Evolutionary conservation across 2,888 invertebrate species (phyloP), one percentile per base, ranked within the genome.

Genomic region (Amiota mariae): DNA sequence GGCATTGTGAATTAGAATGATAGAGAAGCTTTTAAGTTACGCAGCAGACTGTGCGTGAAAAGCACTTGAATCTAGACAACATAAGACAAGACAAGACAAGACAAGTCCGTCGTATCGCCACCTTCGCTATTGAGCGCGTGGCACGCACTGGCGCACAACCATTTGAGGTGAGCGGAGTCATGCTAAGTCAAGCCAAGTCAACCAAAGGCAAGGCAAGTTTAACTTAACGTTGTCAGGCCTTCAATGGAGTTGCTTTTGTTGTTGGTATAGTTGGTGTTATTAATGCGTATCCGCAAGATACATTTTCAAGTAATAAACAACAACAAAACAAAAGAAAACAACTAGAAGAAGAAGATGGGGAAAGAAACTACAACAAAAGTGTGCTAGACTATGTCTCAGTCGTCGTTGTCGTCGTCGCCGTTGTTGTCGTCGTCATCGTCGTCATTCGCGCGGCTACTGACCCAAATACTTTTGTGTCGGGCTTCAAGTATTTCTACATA

Each of bases 381-480:
- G 20, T 68, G 67, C 67, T 67, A 67, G 72, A 64, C 54, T 54
- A 8, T 51, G 49, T 18, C 70, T 66, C 49, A 67, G 51, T 56
- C 49, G 20, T 48, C 18, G n/a, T 10, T 49, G 18, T 11, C 47
- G 48, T 48, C 66, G 36, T 48, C 48, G 48, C 10, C 64, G n/a
- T 36, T 18, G n/a, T n/a, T n/a, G n/a, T n/a, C n/a, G n/a, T 15
- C n/a, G 12, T 3, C 15, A 18, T 48, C 66, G 36, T 48, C 48
- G 48, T 15, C 64, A 46, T 36, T 18, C 18, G 18, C 54, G 54
- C 56, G 78, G 79, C 79, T 78, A 83, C 81, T 86, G 86, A 85
- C 86, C 86, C 81, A 86, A 85, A 86, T 86, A 85, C 80, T 85
- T 84, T 24, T 67, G 63, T 64, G 64, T 36, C 64, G 70, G 46